Evolutionary conservation across 2,888 invertebrate species (phyloP), one percentile per base, ranked within the genome.

Genomic region (Cataglyphis cursor): DNA sequence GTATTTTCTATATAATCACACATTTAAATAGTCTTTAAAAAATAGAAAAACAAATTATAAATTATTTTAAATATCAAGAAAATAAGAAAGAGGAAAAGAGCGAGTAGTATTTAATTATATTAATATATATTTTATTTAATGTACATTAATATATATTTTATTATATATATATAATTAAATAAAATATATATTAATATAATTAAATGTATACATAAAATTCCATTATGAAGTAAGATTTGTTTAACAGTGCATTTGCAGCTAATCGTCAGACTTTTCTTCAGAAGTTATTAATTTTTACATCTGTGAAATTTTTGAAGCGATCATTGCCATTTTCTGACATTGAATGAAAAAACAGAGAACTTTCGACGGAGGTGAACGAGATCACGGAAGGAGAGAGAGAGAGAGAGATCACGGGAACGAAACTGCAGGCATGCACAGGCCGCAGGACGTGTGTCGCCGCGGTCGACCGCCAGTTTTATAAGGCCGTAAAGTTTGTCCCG

Each of bases 401-500:
- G n/a, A n/a, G n/a, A n/a, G n/a, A n/a, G 24, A 24, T 24, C 24
- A 24, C 41, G 61, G 59, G 59, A 65, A 54, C 24, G 75, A 44
- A 66, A 73, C 62, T 44, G 76, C 44, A 35, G n/a, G 48, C 48
- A 28, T 48, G 66, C 15, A 59, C 57, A 24, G 54, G 61, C 38
- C 48, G 18, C 35, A 51, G 24, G 24, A 78, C 73, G 54, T 54
- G 41, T 41, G 83, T 83, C 76, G 72, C 66, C 59, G 74, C n/a
- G 57, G 61, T 59, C 83, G 75, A 62, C 75, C 44, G 74, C 24
- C 35, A 31, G 74, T 82, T 84, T 84, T 84, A 82, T 82, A 82
- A 84, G 84, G 66, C 68, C 82, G 74, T 82, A 84, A 84, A 84
- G 82, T 84, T 84, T 62, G 65, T 41, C 44, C 57, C 59, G 35